Conservation (phyloP, 2,888 invertebrate genomes). For the Heliconius erato region DNA sequence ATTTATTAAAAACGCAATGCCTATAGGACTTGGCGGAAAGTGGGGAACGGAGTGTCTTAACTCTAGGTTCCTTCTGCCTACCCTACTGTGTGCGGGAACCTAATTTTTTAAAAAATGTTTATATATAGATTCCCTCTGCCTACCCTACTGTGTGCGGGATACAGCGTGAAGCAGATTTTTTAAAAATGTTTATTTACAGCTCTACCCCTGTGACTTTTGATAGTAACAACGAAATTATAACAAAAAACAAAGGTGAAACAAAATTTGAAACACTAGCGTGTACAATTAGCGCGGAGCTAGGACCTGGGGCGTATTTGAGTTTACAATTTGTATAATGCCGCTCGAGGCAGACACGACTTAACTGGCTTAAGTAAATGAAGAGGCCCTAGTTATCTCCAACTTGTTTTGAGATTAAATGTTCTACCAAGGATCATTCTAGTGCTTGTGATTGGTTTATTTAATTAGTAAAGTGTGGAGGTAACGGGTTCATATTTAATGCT, state of each 20-base stretch:
- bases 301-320: constrained; percentile 29
- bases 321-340: constrained; percentile 33
- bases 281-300: constrained; percentile 10
- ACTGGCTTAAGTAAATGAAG: constrained; percentile 23
- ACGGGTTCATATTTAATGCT: background rate
- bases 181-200: too few relatives aligned
- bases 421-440: background rate
- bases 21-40: too few relatives aligned
- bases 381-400: constrained; percentile 16
- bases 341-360: constrained; percentile 18
- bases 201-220: background rate
- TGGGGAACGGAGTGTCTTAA: too few relatives aligned
- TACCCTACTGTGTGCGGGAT: too few relatives aligned
- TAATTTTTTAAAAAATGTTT: too few relatives aligned
- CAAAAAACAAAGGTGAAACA: constrained; percentile 17
- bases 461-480: background rate
- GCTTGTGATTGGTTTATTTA: background rate
- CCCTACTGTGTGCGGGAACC: too few relatives aligned
- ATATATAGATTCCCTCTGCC: too few relatives aligned
- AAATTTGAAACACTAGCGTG: constrained; percentile 5
- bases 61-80: too few relatives aligned
- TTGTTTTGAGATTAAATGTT: constrained; percentile 25
- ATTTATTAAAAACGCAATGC: too few relatives aligned
- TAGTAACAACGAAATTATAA: background rate
- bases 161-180: too few relatives aligned